Percentiles rank a stretch among this genome's conserved stretches.
Conservation (phyloP, 2,797 vertebrate genomes). For the Mus caroli region DNA sequence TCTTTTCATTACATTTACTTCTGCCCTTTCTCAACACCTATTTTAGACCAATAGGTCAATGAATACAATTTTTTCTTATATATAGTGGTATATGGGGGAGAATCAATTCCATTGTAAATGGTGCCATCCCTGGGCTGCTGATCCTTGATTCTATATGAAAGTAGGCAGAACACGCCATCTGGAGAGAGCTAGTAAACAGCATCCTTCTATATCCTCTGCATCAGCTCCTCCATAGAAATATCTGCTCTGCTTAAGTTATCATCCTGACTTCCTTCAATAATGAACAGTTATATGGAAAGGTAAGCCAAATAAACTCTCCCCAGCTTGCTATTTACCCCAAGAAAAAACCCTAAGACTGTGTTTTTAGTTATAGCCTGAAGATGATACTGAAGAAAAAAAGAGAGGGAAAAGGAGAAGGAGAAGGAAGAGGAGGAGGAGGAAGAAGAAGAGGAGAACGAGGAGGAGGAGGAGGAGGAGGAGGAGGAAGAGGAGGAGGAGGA, state of each 20-base stretch:
- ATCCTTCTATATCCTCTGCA: neutral
- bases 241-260: neutral
- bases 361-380: neutral
- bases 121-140: neutral
- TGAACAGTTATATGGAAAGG: too few relatives aligned
- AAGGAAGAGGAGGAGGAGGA: too few relatives aligned
- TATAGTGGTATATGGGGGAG: neutral
- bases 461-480: fast-evolving
- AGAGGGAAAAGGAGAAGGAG: too few relatives aligned
- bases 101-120: neutral
- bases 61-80: neutral
- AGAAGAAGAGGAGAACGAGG: fast-evolving
- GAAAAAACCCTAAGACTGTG: neutral
- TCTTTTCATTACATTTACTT: neutral
- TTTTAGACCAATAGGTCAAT: neutral
- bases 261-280: neutral
- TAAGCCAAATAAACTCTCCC: neutral
- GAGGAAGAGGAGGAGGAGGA: too few relatives aligned
- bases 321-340: neutral
- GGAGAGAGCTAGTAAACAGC: neutral
- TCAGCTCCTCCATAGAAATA: neutral
- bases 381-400: neutral
- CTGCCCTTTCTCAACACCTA: neutral
- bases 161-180: neutral
- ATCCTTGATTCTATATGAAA: neutral